Evolutionary conservation across 2,797 vertebrate species (phyloP).

Genomic region (Chromobotia macracanthus): DNA sequence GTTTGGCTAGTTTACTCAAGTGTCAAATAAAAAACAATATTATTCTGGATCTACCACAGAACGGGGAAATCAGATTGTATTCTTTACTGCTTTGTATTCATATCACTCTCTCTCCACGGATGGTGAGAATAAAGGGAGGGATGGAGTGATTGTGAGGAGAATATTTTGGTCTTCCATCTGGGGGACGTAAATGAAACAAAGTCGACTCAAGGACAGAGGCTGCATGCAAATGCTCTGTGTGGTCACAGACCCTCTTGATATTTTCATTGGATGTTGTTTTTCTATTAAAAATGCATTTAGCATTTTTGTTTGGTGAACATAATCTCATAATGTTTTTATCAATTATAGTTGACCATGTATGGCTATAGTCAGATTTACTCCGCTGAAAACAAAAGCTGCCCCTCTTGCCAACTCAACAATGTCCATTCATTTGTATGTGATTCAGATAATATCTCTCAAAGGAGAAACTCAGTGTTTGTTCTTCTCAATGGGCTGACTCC

Average conservation of each 20-base stretch:
- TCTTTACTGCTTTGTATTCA: conserved; percentile 33
- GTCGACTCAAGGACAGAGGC: conserved; percentile 24
- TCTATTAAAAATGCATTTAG: neutral
- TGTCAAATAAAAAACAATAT: conserved; percentile 2
- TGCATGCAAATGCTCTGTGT: conserved; percentile 8
- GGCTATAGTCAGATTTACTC: neutral
- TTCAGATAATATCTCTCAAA: too few species aligned
- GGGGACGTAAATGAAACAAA: conserved; percentile 33
- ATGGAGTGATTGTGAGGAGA: conserved; percentile 36
- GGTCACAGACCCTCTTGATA: neutral
- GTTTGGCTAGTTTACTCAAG: neutral
- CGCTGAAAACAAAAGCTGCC: neutral
- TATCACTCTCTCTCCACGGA: conserved; percentile 30
- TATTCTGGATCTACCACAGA: conserved; percentile 1
- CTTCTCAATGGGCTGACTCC: too few species aligned
- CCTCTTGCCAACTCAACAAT: too few species aligned
- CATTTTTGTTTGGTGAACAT: neutral
- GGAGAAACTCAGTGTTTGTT: too few species aligned
- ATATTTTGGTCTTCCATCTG: conserved; percentile 45
- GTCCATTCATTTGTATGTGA: too few species aligned
- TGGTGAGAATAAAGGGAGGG: conserved; percentile 16
- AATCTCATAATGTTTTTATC: neutral
- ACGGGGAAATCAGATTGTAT: conserved; percentile 22
- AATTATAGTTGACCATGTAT: neutral
- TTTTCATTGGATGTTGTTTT: conserved; percentile 1